Base-by-base conservation (phyloP, 2,888 invertebrate species). In the Meloe dianella region DNA sequence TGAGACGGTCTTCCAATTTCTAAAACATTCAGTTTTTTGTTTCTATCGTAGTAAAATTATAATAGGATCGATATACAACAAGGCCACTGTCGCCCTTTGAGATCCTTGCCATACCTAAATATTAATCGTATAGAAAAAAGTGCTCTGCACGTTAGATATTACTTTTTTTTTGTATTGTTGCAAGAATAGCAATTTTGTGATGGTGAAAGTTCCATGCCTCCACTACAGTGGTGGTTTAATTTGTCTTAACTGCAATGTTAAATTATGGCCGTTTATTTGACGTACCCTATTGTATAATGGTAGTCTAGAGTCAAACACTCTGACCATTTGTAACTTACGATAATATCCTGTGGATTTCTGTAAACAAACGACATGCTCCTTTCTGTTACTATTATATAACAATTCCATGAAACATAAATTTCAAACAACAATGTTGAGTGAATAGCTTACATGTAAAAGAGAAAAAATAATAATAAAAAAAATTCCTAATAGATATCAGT, bases 261-360 rank as follows among this genome's bases (percentile, higher is more conserved):
- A 60, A 41, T 60, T 58, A 54, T 60, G 27, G 60, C 41, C 60
- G 60, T 38, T 60, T 35, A 17, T 41, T 60, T 60, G 60, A 60
- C 60, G 12, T 60, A 41, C 60, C 41, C 60, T n/a, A 27, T 41
- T 38, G 38, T 35, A 60, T 60, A 60, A 38, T 60, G 60, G 60
- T 38, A 38, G 38, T 35, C 22, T 27, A 24, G 22, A 32, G 60
- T 35, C 60, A 35, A 24, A 24, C 24, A 35, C 32, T 60, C 24
- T 27, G 60, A 35, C 60, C 60, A 22, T 60, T 60, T 60, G 60
- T 60, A 60, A 60, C 60, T 60, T 38, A 60, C 32, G 41, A 30
- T 60, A 60, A 60, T 60, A 60, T 60, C 60, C 60, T 22, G 22
- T 22, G 60, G 32, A 60, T 60, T 60, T 38, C 60, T 32, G 24